Percentiles rank a stretch among this genome's conserved stretches.
Conservation (phyloP, 2,888 invertebrate genomes). For the Actias luna region DNA sequence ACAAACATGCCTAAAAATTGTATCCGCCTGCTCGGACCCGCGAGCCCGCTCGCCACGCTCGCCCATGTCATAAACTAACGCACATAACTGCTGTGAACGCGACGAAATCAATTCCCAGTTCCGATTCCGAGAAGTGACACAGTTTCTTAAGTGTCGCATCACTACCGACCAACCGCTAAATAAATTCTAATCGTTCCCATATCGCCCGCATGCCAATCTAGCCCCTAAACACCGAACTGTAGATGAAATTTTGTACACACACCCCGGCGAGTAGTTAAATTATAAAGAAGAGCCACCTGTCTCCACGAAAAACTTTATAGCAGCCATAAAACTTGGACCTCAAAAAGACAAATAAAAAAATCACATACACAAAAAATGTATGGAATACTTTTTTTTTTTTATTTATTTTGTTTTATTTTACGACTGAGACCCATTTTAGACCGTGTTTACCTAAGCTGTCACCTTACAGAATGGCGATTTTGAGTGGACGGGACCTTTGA, state of each 20-base stretch:
- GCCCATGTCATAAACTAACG: conserved; percentile 67
- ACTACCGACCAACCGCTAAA: conserved; percentile 78
- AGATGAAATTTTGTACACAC: conserved; percentile 55
- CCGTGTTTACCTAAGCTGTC: conserved; percentile 81
- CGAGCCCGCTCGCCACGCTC: conserved; percentile 30
- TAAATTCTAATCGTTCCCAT: conserved; percentile 71
- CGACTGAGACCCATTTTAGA: conserved; percentile 73
- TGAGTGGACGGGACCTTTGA: conserved; percentile 71
- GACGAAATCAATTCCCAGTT: conserved; percentile 78
- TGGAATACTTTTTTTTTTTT: conserved; percentile 68
- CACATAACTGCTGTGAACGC: conserved; percentile 76
- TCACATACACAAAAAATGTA: conserved; percentile 69
- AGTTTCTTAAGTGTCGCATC: conserved; percentile 81
- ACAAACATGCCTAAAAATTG: conserved; percentile 55
- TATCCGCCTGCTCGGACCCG: conserved; percentile 31
- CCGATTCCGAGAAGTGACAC: conserved; percentile 81
- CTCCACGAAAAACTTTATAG: conserved; percentile 81
- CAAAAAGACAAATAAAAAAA: conserved; percentile 75
- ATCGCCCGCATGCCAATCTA: conserved; percentile 62
- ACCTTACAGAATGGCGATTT: conserved; percentile 79
- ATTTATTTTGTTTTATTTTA: conserved; percentile 44
- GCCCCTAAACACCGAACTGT: conserved; percentile 59
- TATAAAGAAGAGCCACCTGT: conserved; percentile 81
- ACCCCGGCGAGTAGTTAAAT: conserved; percentile 63
- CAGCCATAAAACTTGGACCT: conserved; percentile 79